These are phyloP conservation scores for Aphyosemion australe DNA, from an alignment of 2,113 vertebrate genomes.

Conservation along the genomic window DNA sequence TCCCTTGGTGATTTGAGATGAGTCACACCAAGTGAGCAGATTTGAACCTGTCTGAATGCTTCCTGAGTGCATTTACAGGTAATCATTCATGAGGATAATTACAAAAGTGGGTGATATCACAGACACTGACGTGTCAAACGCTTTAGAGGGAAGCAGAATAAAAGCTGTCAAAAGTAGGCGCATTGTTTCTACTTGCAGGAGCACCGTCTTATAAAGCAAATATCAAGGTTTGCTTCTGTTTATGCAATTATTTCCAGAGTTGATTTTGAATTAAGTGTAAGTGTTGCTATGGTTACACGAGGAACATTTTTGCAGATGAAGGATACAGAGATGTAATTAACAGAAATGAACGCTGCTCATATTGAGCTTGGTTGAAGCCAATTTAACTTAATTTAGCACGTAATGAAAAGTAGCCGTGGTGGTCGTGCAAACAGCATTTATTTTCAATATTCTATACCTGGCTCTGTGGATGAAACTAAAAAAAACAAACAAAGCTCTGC, in stretches of 20 bases:
- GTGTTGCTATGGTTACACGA: too few relatives aligned
- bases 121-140: not conserved
- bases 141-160: not conserved
- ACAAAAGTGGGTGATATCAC: conserved; percentile 4
- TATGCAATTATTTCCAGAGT: not conserved
- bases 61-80: conserved; percentile 1
- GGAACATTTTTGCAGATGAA: not conserved
- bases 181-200: not conserved
- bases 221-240: not conserved
- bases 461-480: not conserved
- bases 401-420: not conserved
- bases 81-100: conserved; percentile 2
- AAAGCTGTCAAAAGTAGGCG: not conserved
- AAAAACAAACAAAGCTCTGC: not conserved
- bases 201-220: not conserved
- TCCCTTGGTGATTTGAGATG: conserved; percentile 1
- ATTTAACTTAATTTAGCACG: not conserved
- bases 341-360: not conserved
- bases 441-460: too few relatives aligned
- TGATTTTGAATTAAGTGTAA: too few relatives aligned
- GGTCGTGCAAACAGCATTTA: too few relatives aligned
- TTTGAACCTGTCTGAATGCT: not conserved
- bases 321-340: not conserved
- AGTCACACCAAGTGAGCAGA: conserved; percentile 3
- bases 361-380: not conserved